These are phyloP conservation scores for Sphaeramia orbicularis DNA, from an alignment of 2,797 vertebrate species.

Conservation along the genomic window DNA sequence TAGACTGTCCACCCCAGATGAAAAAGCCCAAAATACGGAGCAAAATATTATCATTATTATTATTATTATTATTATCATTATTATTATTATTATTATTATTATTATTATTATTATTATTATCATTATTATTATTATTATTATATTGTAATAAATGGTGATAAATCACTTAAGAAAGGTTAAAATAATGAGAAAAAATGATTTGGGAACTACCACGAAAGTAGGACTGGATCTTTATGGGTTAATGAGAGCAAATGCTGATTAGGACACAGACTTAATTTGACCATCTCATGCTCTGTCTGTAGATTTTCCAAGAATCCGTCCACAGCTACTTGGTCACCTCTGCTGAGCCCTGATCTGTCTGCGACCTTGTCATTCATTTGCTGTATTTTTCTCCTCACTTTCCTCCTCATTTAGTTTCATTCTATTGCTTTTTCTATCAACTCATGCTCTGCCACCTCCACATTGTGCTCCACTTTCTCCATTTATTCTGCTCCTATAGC, in stretches of 20 bases:
- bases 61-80: too few species aligned
- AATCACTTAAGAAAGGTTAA: too few species aligned
- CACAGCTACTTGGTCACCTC: conserved; percentile 8
- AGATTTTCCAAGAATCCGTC: neutral
- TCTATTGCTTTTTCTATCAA: conserved; percentile 59
- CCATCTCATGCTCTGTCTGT: conserved; percentile 16
- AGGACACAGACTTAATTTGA: neutral
- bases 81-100: too few species aligned
- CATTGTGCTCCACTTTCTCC: conserved; percentile 46
- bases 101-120: too few species aligned
- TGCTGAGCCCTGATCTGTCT: conserved; percentile 26
- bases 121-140: too few species aligned
- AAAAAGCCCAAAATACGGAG: too few species aligned
- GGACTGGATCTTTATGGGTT: too few species aligned
- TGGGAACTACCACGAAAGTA: too few species aligned
- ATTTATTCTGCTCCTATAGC: conserved; percentile 55
- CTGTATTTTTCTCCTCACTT: conserved; percentile 56
- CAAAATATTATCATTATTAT: too few species aligned
- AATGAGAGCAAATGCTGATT: neutral
- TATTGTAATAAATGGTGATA: too few species aligned
- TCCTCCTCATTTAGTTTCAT: conserved; percentile 57
- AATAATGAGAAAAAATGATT: too few species aligned
- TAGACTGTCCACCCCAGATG: too few species aligned
- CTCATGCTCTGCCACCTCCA: conserved; percentile 58
- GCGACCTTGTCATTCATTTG: conserved; percentile 58